Conservation (phyloP, 2,113 vertebrate genomes). For the Orcinus orca region DNA sequence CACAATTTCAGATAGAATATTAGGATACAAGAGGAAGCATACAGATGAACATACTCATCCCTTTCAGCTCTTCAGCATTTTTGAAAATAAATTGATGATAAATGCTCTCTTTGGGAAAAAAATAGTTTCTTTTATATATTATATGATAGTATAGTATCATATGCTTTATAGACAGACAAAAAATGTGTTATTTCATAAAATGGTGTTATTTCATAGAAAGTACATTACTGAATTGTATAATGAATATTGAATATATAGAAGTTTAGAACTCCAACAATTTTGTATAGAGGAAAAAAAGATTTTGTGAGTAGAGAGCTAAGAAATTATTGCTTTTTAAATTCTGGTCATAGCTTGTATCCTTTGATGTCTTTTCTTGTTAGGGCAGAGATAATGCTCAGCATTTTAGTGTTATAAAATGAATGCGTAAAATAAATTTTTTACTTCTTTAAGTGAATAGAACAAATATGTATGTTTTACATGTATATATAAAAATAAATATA, state of each 20-base stretch:
- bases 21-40: conserved; percentile 23
- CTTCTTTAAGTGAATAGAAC: conserved; percentile 3
- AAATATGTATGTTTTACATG: conserved; percentile 22
- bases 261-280: neutral
- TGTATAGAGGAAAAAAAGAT: neutral
- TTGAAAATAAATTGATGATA: neutral
- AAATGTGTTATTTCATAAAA: conserved; percentile 17
- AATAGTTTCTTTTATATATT: neutral
- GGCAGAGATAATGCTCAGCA: neutral
- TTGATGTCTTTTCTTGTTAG: conserved; percentile 44
- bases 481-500: neutral
- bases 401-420: conserved; percentile 20
- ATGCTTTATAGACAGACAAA: neutral
- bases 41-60: neutral
- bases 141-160: neutral
- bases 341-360: neutral
- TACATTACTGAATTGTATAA: neutral
- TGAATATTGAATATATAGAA: neutral
- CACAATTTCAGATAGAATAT: neutral
- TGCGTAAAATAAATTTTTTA: neutral
- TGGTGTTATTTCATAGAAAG: neutral
- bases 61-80: conserved; percentile 23
- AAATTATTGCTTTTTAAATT: conserved; percentile 27
- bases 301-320: conserved; percentile 36
- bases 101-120: neutral